These are phyloP conservation scores for Platycercus adscitus DNA, from an alignment of 2,113 vertebrate species.

Conservation along the genomic window DNA sequence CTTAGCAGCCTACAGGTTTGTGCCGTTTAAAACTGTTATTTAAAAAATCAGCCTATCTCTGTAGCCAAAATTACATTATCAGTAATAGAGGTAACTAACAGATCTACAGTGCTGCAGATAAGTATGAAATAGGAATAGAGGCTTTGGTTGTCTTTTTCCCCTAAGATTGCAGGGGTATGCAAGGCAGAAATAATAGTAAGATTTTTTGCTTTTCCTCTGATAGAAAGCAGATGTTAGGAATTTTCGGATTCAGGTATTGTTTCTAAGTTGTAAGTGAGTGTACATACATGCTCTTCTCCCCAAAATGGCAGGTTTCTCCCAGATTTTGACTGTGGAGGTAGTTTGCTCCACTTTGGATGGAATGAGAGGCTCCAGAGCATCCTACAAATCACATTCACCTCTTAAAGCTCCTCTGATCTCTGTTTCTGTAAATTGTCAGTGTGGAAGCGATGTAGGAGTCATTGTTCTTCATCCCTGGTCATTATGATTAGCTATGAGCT, in stretches of 20 bases:
- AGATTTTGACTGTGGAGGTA: neutral
- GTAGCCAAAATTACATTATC: neutral
- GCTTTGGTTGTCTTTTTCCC: neutral
- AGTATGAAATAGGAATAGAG: neutral
- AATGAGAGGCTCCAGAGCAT: neutral
- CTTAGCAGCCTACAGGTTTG: constrained; percentile 75
- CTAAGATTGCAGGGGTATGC: neutral
- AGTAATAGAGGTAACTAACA: neutral
- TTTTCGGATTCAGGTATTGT: neutral
- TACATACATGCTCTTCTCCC: neutral
- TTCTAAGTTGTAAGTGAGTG: neutral
- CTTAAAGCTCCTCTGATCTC: neutral
- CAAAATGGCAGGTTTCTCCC: neutral
- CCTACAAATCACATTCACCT: neutral
- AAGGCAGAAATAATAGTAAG: neutral
- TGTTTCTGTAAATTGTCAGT: neutral
- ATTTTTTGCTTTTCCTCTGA: neutral
- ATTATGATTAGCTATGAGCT: neutral
- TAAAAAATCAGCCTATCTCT: neutral
- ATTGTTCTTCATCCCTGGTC: neutral
- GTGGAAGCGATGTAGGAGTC: neutral
- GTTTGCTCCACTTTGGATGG: neutral
- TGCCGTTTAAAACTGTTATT: neutral
- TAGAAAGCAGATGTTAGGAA: neutral
- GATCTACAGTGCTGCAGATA: neutral